Base-by-base conservation (phyloP, 2,888 invertebrate species). In the Liopterus haemorrhoidalis region DNA sequence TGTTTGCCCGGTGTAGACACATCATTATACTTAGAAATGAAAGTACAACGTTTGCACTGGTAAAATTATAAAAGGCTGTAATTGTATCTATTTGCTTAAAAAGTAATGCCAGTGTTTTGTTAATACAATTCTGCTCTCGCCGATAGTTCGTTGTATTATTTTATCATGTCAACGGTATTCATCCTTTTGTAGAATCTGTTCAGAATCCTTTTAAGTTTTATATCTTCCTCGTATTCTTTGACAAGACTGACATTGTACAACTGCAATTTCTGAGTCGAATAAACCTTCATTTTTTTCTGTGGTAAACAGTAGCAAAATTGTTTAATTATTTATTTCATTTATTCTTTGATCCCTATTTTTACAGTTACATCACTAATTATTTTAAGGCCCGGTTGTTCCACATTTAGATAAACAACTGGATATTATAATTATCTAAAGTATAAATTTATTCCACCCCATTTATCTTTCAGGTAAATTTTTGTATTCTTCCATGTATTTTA, bases 61-160 rank as follows among this genome's bases (percentile, higher is more conserved):
- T 32, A 32, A 41, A 66, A 65, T 65, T 67, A 58, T 63, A 58
- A 64, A 59, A 59, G 61, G 65, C 65, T 65, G 66, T 65, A 61
- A 63, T 65, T 65, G 66, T 66, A 66, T 64, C 63, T 67, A 65
- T 67, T 67, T 67, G 66, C 65, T 65, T 64, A 63, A 65, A 63
- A 66, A 48, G 28, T 41, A 43, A 39, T 30, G 49, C 44, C 44
- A 39, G 38, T 49, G 45, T 49, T 49, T 46, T 42, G 39, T 45
- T 42, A 41, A 44, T 44, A 49, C 41, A 49, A 36, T 49, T 49
- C 49, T 49, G 49, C 49, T 49, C 41, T 46, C 46, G 49, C 41
- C 49, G 49, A 49, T 36, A 41, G 40, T 46, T 32, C 41, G 40
- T 46, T 46, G 46, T 46, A 35, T 40, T 40, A 39, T 46, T 40